phyloP scores from a whole-genome alignment of 2,113 vertebrate species.

The Tychaedon coryphoeus region DNA sequence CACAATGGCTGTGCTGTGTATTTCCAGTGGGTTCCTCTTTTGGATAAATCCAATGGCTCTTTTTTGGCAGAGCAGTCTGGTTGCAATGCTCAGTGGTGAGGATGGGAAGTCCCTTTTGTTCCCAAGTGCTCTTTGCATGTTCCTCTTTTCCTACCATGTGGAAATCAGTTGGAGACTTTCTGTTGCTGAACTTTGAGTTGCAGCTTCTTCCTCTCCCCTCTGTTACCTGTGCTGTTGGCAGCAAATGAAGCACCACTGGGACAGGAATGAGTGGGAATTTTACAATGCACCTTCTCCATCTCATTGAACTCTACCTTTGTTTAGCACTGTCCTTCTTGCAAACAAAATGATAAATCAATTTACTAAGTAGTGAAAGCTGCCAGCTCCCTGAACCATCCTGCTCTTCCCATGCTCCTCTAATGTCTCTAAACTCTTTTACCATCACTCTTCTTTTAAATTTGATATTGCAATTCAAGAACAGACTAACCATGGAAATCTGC shows the following conservation, averaged over 20 bases:
- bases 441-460: neutral
- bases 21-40: neutral
- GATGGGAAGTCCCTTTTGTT: neutral
- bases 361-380: neutral
- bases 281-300: neutral
- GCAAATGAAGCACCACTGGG: neutral
- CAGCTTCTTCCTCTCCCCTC: neutral
- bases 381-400: neutral
- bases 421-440: neutral
- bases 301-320: neutral
- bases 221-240: neutral
- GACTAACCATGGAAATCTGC: neutral
- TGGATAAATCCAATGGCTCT: neutral
- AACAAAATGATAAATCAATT: neutral
- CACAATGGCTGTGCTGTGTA: neutral
- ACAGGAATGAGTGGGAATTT: neutral
- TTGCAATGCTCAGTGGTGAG: neutral
- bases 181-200: constrained; percentile 40
- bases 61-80: neutral
- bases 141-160: neutral
- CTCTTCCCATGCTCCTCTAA: neutral
- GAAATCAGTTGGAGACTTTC: neutral
- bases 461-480: neutral
- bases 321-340: neutral
- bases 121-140: neutral